Base-by-base conservation (phyloP, 2,113 vertebrate species). In the Dromaius novaehollandiae region DNA sequence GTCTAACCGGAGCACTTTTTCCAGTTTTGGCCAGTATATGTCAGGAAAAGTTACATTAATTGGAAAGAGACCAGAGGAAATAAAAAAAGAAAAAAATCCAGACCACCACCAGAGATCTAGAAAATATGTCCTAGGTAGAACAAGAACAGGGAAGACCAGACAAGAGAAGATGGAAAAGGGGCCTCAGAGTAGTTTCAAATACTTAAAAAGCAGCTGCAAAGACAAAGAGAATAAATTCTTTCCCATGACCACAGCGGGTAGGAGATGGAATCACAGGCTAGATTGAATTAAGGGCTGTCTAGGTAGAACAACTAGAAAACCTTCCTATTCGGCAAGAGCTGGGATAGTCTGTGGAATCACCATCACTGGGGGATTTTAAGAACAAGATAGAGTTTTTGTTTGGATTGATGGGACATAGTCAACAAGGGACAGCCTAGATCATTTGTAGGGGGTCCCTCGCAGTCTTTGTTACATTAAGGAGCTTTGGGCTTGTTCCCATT, bases 1-100 rank as follows among this genome's bases (percentile, higher is more conserved):
- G 79, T 46, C 88, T 68, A 60, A 21, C 73, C 75, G 65, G 80
- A 90, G 34, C 90, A 88, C 91, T 90, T 91, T 38, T 91, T 58
- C 85, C 22, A 2, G 58, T 64, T 95, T 94, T n/a, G 79, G 53
- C 82, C 68, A 2, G 75, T 85, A 36, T 61, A 85, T 53, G 53
- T 86, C 88, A 88, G 82, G 13, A 86, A 63, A 89, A 82, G 19
- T 81, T 74, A 63, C 17, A 83, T 70, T 88, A 77, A 70, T 9
- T 21, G 0, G 22, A 71, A 82, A 89, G 48, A 58, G 11, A 64
- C 46, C 25, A 84, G 13, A n/a, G 3, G 1, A 55, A 3, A 74
- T 26, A 11, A 24, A 34, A 34, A n/a, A 1, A 78, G 69, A 50
- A 38, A 2, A 56, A 84, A 89, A 7, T 6, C 5, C 34, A 84